These are phyloP conservation scores for Galerucella calmariensis DNA, from an alignment of 2,888 invertebrate genomes.

Conservation along the genomic window DNA sequence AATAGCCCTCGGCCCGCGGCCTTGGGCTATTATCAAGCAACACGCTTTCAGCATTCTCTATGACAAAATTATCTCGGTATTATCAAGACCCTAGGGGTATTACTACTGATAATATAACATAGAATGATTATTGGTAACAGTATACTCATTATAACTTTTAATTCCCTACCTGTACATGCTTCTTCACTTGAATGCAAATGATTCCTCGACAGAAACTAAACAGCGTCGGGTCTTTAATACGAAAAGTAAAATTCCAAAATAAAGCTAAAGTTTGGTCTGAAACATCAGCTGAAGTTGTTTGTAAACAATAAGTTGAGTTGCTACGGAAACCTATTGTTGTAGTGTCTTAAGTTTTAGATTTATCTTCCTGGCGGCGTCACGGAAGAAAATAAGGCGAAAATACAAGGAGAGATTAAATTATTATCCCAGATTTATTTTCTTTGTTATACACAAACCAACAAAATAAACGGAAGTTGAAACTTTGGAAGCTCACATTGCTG, in stretches of 20 bases:
- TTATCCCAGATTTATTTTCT: background rate
- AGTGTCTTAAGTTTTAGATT: slow-evolving; percentile 7
- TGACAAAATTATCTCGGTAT: too few species aligned
- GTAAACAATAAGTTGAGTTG: background rate
- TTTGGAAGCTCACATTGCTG: background rate
- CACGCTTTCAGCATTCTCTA: too few species aligned
- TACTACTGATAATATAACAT: background rate
- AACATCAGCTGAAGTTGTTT: slow-evolving; percentile 1
- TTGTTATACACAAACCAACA: background rate
- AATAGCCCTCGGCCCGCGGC: too few species aligned
- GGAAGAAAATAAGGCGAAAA: background rate
- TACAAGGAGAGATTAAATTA: background rate
- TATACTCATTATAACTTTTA: slow-evolving; percentile 1
- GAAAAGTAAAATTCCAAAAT: background rate
- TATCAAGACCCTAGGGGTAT: too few species aligned
- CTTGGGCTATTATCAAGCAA: too few species aligned
- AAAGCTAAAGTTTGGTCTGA: background rate
- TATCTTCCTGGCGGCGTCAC: background rate
- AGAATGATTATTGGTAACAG: background rate
- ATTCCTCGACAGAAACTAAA: background rate
- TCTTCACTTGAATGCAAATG: slow-evolving; percentile 2
- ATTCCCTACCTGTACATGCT: background rate
- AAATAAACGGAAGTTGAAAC: background rate
- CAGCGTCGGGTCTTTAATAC: background rate
- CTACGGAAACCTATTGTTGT: background rate